These are phyloP conservation scores for Pipra filicauda DNA, from an alignment of 2,113 vertebrate genomes.

Conservation along the genomic window DNA sequence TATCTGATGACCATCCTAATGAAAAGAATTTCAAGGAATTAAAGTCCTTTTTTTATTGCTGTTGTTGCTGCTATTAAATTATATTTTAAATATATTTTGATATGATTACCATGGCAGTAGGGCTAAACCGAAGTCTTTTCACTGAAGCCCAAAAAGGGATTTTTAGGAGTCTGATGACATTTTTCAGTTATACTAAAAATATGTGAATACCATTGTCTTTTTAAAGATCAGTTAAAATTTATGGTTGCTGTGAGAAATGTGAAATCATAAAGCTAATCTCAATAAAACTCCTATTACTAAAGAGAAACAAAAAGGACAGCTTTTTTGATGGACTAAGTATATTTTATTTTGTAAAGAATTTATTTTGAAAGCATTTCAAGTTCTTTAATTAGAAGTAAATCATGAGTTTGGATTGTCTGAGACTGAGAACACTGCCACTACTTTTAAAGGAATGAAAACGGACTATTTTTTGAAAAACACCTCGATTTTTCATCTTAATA, in stretches of 20 bases:
- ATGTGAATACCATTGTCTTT: background rate
- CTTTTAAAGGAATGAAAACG: background rate
- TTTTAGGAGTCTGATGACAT: background rate
- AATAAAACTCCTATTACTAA: background rate
- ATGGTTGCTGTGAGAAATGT: background rate
- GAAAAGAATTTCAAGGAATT: background rate
- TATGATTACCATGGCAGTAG: background rate
- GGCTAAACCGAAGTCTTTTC: background rate
- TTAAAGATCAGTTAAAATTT: background rate
- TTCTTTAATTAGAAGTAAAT: background rate
- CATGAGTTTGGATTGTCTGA: background rate
- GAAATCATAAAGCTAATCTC: background rate
- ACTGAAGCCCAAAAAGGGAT: background rate
- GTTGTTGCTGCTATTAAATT: background rate
- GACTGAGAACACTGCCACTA: background rate
- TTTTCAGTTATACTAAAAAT: background rate
- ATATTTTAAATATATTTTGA: background rate
- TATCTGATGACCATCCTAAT: constrained; percentile 67
- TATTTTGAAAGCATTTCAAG: background rate
- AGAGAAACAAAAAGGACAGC: background rate
- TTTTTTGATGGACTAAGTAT: background rate
- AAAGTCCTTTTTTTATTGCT: background rate
- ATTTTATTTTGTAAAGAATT: background rate
- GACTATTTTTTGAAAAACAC: background rate
- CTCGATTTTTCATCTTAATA: background rate